Evolutionary conservation across 1,140 invertebrate species (phyloP).

Genomic region (Aphis gossypii): DNA sequence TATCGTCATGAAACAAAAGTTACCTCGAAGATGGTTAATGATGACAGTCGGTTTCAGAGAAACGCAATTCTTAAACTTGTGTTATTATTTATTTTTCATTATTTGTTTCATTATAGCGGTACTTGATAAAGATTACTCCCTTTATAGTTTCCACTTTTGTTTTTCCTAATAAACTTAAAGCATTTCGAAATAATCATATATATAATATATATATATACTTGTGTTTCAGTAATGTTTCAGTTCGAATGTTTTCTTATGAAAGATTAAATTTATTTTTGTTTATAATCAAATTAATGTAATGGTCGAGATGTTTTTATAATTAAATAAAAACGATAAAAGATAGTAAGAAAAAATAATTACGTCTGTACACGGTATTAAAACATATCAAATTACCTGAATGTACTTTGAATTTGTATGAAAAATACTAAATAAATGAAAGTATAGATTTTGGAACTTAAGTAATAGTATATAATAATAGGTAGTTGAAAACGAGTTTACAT

Average conservation of each 20-base stretch:
- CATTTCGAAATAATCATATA: background rate
- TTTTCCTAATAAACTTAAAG: constrained; percentile 27
- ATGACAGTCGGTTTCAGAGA: background rate
- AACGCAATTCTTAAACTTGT: constrained; percentile 14
- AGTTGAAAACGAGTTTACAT: background rate
- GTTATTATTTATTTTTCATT: constrained; percentile 24
- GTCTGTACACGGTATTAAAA: background rate
- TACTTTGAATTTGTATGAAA: background rate
- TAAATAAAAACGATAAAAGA: background rate
- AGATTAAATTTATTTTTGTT: background rate
- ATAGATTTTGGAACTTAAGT: background rate
- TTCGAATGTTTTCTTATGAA: background rate
- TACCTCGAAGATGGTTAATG: background rate
- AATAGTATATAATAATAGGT: background rate
- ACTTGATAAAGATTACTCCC: constrained; percentile 26
- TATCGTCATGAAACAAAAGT: background rate
- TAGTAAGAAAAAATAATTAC: background rate
- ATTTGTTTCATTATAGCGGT: constrained; percentile 33
- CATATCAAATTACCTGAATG: no score
- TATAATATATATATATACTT: background rate
- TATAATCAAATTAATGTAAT: background rate
- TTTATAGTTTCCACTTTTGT: constrained; percentile 7
- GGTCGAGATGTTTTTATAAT: background rate
- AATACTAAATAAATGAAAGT: background rate
- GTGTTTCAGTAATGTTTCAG: background rate